Evolutionary conservation across 2,888 invertebrate species (phyloP).

Genomic region (Orthonevra nobilis): DNA sequence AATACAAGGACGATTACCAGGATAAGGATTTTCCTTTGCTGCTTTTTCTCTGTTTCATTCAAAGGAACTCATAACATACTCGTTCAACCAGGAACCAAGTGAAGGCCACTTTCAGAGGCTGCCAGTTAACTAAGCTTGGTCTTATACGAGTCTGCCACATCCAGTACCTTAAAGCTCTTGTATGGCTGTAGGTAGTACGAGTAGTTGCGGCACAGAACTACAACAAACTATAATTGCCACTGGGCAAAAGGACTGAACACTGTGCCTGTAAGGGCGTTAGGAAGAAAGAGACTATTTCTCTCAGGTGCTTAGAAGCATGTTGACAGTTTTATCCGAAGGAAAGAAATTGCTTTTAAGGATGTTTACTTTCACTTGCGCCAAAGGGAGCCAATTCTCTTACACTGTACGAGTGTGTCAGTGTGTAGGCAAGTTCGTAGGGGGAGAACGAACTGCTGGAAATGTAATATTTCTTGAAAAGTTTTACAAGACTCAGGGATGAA

Average conservation of each 20-base stretch:
- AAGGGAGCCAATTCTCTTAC: constrained; percentile 31
- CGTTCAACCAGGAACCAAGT: too few relatives aligned
- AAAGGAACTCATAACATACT: background rate
- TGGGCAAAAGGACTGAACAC: background rate
- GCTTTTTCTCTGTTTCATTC: background rate
- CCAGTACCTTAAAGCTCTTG: background rate
- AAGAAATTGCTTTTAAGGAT: constrained; percentile 62
- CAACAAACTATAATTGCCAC: background rate
- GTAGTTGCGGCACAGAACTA: constrained; percentile 18
- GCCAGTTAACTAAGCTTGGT: constrained; percentile 33
- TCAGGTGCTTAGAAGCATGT: constrained; percentile 64
- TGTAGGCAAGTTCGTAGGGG: background rate
- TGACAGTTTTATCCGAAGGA: constrained; percentile 59
- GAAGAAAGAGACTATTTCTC: constrained; percentile 34
- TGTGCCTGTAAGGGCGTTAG: background rate
- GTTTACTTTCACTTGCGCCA: constrained; percentile 55
- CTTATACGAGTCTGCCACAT: constrained; percentile 22
- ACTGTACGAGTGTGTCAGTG: background rate
- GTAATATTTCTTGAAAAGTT: background rate
- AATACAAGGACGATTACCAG: constrained; percentile 54
- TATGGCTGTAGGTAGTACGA: too few relatives aligned
- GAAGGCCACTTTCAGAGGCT: constrained; percentile 47
- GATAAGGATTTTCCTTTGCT: constrained; percentile 1
- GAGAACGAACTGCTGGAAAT: background rate
- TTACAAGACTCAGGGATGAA: constrained; percentile 34